These are phyloP conservation scores for Ceratina japonica DNA, from an alignment of 1,140 invertebrate species.

Conservation along the genomic window DNA sequence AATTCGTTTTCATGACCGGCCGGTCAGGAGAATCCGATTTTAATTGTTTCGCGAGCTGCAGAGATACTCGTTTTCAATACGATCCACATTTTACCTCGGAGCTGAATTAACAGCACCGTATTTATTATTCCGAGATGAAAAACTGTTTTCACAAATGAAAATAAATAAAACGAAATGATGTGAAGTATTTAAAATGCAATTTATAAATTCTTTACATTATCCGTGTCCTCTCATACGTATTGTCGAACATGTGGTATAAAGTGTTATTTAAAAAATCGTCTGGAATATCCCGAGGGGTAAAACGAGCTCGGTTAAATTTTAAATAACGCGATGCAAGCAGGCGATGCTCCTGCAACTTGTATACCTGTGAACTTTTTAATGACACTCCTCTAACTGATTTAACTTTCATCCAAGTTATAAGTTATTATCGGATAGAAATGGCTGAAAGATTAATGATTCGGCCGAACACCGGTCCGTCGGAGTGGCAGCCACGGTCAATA, in stretches of 20 bases:
- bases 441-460: background rate
- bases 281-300: background rate
- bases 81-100: too few species aligned
- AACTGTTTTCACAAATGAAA: too few species aligned
- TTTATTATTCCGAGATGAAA: too few species aligned
- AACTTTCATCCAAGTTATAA: background rate
- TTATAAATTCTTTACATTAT: too few species aligned
- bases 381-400: background rate
- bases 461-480: background rate
- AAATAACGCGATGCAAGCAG: too few species aligned
- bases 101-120: too few species aligned
- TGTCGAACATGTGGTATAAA: background rate
- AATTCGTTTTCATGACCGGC: background rate
- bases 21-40: background rate
- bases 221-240: background rate
- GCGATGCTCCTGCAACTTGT: background rate
- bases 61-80: background rate
- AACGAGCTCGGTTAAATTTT: background rate
- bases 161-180: too few species aligned
- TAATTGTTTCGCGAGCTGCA: background rate
- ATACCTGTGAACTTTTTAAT: background rate
- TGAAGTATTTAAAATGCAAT: too few species aligned
- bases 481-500: background rate
- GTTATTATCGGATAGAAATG: background rate
- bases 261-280: background rate